A percentile compares a stretch with the other conserved stretches of the same genome.
phyloP scores from a whole-genome alignment of 2,888 invertebrate genomes.

The Hybos culiciformis region DNA sequence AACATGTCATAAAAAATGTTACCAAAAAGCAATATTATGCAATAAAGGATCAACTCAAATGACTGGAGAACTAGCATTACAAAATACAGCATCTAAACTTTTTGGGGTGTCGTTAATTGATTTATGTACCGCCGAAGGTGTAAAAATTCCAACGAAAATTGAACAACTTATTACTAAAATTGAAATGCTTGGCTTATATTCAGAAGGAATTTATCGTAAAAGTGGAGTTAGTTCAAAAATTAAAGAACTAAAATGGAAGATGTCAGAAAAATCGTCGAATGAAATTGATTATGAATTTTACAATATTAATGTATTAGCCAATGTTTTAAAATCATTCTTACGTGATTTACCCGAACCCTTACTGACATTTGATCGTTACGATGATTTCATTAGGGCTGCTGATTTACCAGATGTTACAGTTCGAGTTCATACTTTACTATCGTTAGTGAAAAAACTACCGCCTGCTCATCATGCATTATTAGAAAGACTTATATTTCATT shows the following conservation, averaged over 20 bases:
- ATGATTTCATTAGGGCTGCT: conserved; percentile 83
- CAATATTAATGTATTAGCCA: conserved; percentile 80
- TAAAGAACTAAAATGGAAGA: conserved; percentile 56
- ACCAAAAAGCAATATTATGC: conserved; percentile 59
- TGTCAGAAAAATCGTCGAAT: conserved; percentile 56
- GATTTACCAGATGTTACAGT: conserved; percentile 72
- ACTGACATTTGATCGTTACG: conserved; percentile 84
- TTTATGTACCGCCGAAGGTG: conserved; percentile 54
- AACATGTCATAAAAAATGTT: conserved; percentile 91
- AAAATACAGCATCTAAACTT: conserved; percentile 35
- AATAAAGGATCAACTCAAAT: conserved; percentile 51
- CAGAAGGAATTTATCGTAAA: neutral
- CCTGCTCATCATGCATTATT: conserved; percentile 79
- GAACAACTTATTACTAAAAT: conserved; percentile 79
- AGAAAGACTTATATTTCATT: conserved; percentile 83
- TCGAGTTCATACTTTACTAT: conserved; percentile 69
- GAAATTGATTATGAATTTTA: conserved; percentile 61
- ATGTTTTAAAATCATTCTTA: conserved; percentile 77
- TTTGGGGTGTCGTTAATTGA: conserved; percentile 70
- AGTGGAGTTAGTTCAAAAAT: neutral
- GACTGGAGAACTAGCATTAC: conserved; percentile 16
- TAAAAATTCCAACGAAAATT: conserved; percentile 68
- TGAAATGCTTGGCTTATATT: conserved; percentile 43
- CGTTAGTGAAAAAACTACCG: conserved; percentile 77
- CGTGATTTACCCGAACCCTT: conserved; percentile 88